Evolutionary conservation across 2,888 invertebrate species (phyloP), one percentile per base, ranked within the genome.

Genomic region (Clepsis dumicolana): DNA sequence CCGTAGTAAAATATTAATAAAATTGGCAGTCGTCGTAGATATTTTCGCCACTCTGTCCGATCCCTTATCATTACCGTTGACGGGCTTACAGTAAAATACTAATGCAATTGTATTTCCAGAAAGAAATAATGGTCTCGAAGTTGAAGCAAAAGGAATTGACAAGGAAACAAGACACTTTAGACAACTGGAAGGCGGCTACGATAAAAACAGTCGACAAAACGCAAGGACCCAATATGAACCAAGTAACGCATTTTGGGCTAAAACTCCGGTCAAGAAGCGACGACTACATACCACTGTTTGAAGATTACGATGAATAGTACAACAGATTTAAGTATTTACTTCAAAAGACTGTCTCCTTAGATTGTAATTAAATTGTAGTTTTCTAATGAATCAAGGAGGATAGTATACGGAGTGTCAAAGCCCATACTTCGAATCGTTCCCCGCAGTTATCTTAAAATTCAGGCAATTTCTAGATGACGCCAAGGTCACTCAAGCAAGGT

Each of bases 221-320:
- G 0, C 81, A 86, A 38, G 84, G 84, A 0, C 79, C 80, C 12
- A 87, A 90, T 60, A 73, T 76, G 0, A 89, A 88, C 62, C 85
- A 86, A 71, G 85, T 88, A 7, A 81, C 88, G 0, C 83, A 89
- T 54, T 93, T 91, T 48, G 93, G 91, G 4, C 76, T 92, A 1
- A 93, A 93, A 68, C 73, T 93, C 1, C 81, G 82, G 68, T 85
- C 89, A 0, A 84, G 90, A 71, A 90, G 86, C 70, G 92, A 92
- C 50, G 88, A 89, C 66, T 89, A 89, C 70, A 81, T 88, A 75
- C 85, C 91, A n/a, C 75, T 90, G 14, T 91, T 89, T 75, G 88
- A 89, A 59, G 91, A 92, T 18, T 90, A 89, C 72, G 88, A 89
- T 35, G 85, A 89, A 59, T 86, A 75, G 77, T 56, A 68, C 68